Conservation (phyloP, 1,140 invertebrate genomes). For the Pseudomyrmex concolor region DNA sequence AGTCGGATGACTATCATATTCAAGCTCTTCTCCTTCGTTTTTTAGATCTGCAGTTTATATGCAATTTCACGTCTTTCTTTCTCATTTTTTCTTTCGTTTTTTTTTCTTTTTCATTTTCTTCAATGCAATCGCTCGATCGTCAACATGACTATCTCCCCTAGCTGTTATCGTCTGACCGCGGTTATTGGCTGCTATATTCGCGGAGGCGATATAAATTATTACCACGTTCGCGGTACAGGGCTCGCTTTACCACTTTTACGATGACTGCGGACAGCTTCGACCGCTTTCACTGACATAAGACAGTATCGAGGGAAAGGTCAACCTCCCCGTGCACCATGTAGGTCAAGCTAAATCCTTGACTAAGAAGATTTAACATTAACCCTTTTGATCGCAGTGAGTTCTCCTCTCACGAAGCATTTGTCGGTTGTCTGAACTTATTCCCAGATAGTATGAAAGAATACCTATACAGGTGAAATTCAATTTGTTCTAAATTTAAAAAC, state of each 20-base stretch:
- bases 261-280: constrained; percentile 44
- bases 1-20: constrained; percentile 29
- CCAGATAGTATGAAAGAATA: too few relatives aligned
- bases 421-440: not conserved
- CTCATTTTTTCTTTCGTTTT: not conserved
- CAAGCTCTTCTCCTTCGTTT: constrained; percentile 8
- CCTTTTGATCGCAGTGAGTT: not conserved
- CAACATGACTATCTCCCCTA: constrained; percentile 3
- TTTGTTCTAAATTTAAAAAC: not conserved
- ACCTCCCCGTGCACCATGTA: constrained; percentile 6
- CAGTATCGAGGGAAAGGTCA: constrained; percentile 43
- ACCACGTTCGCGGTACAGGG: constrained; percentile 1
- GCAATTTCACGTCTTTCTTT: not conserved
- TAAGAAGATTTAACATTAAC: constrained; percentile 44
- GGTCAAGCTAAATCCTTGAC: constrained; percentile 38
- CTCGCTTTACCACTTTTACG: constrained; percentile 25
- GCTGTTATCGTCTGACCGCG: constrained; percentile 48
- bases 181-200: constrained; percentile 67
- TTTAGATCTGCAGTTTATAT: constrained; percentile 17
- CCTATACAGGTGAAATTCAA: not conserved
- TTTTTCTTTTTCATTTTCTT: not conserved
- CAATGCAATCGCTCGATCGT: not conserved
- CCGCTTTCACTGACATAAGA: constrained; percentile 37
- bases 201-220: constrained; percentile 65
- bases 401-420: not conserved